Evolutionary conservation across 2,797 vertebrate species (phyloP), one percentile per base, ranked within the genome.

Genomic region (Nyctalus aviator): DNA sequence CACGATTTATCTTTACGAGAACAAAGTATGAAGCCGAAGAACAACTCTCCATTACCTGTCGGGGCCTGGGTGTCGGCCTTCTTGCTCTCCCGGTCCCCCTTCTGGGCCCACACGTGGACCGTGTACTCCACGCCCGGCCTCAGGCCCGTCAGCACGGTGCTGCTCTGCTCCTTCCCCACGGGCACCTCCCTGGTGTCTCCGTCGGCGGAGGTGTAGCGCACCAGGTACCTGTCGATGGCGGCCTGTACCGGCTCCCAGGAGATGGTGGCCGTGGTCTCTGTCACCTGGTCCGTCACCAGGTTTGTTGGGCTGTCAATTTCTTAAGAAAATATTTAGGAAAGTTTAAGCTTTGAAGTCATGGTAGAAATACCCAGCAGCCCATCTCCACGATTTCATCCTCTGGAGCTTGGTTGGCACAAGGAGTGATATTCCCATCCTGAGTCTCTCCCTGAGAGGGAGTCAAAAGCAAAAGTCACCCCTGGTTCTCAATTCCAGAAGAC

Each of bases 21-120:
- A 21, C 84, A 69, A 66, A 78, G 13, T 37, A 69, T 17, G 13
- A 84, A 21, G 83, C 27, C 27, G 25, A 44, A 68, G 64, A 68
- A 35, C 64, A 68, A 35, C 64, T 8, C 64, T 68, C 64, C 4
- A 35, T 68, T 68, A 99, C 99, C 98, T 98, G 99, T 99, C 88
- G 98, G 97, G n/a, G 98, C 98, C 96, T 97, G 94, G 8, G 98
- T 98, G 25, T 97, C 78, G 1, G 94, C 97, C 97, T 98, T 98
- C 97, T 93, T 97, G 98, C 99, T 81, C 66, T 62, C 23, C 30
- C 0, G 77, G 53, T 35, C 41, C 17, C 98, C 98, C 87, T 98
- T 99, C 93, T 98, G 91, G 82, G 98, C 98, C 98, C 98, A 98
- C 94, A 99, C 81, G 15, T 97, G 94, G 84, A 99, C 97, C 1